Percentiles rank a stretch among this genome's conserved stretches.
These are phyloP conservation scores for Cathartes aura DNA, from an alignment of 2,113 vertebrate genomes.

Conservation along the genomic window DNA sequence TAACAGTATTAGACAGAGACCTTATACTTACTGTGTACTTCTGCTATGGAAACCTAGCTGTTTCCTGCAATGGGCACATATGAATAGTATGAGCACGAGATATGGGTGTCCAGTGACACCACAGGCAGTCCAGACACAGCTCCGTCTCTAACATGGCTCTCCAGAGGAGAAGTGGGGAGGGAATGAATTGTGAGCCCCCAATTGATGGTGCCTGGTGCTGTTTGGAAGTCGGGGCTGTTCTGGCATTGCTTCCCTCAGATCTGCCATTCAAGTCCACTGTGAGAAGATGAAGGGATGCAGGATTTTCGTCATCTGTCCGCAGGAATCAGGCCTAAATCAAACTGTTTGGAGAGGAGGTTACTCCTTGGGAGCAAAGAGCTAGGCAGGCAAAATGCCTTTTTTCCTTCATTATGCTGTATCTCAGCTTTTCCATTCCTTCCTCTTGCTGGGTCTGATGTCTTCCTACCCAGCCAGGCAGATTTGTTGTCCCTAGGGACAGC, in stretches of 20 bases:
- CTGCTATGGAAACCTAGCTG: background rate
- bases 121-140: background rate
- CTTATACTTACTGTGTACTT: background rate
- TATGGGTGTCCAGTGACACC: background rate
- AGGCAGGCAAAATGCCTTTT: background rate
- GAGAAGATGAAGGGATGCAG: background rate
- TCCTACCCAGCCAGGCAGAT: background rate
- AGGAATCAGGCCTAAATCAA: background rate
- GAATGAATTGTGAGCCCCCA: background rate
- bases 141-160: background rate
- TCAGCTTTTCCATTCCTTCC: background rate
- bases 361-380: background rate
- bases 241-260: background rate
- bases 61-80: background rate
- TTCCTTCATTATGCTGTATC: background rate
- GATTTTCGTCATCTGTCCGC: background rate
- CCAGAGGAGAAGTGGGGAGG: background rate
- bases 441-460: background rate
- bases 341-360: background rate
- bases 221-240: background rate
- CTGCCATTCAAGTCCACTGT: background rate
- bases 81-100: background rate
- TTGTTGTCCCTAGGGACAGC: background rate
- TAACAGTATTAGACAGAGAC: background rate
- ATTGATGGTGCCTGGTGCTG: accelerated